Evolutionary conservation across 2,113 vertebrate genomes (phyloP).

Genomic region (Furnarius figulus): DNA sequence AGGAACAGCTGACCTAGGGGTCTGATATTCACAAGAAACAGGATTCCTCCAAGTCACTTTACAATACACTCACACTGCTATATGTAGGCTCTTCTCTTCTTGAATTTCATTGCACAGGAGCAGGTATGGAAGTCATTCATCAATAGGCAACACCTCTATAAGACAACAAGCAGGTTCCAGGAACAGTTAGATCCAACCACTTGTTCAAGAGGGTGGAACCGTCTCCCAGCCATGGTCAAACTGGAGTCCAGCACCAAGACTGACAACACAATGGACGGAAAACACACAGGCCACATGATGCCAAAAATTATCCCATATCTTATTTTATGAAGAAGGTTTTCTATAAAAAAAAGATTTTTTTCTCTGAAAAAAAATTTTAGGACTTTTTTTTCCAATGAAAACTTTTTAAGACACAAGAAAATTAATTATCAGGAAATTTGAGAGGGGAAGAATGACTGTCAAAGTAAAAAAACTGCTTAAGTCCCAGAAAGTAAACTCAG

Average conservation of each 20-base stretch:
- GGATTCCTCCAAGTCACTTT: neutral
- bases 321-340: neutral
- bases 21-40: neutral
- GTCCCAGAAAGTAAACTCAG: neutral
- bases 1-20: neutral
- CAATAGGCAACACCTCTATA: neutral
- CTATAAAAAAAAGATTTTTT: neutral
- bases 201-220: neutral
- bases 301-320: neutral
- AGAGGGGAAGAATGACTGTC: neutral
- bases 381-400: neutral
- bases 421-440: neutral
- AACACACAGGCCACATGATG: neutral
- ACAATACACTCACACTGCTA: fast-evolving
- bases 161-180: neutral
- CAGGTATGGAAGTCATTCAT: neutral
- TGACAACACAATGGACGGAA: neutral
- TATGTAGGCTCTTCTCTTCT: neutral
- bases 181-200: neutral
- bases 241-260: neutral
- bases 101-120: neutral
- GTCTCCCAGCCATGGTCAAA: neutral
- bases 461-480: neutral
- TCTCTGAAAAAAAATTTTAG: neutral
- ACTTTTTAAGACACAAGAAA: neutral